Percentiles rank a stretch among this genome's conserved stretches.
phyloP scores from a whole-genome alignment of 2,113 vertebrate species.

The Plecturocebus donacophilus region DNA sequence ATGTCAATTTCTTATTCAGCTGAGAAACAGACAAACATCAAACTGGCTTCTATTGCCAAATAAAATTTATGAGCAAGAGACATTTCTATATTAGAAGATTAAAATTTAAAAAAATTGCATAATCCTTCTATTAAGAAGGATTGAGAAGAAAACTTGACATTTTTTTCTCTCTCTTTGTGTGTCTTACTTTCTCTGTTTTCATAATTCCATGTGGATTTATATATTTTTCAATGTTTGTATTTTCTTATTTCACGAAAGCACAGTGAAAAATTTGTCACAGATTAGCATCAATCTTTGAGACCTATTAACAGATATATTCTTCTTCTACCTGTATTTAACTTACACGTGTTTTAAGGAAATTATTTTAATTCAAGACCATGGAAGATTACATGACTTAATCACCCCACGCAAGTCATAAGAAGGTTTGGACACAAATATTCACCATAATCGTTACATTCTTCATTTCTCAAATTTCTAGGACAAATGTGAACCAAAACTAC shows the following conservation, averaged over 20 bases:
- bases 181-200: too few relatives aligned
- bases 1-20: not conserved
- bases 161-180: not conserved
- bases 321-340: not conserved
- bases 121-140: not conserved
- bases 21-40: not conserved
- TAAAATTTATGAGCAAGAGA: not conserved
- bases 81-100: not conserved
- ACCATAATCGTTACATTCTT: not conserved
- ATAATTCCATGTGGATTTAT: not conserved
- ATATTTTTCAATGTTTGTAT: not conserved
- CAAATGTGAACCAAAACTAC: not conserved
- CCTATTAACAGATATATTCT: not conserved
- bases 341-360: not conserved
- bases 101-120: not conserved
- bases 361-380: not conserved
- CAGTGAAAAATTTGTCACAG: not conserved
- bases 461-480: not conserved
- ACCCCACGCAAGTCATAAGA: not conserved
- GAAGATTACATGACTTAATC: not conserved
- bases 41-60: not conserved
- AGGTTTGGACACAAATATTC: not conserved
- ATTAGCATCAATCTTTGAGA: not conserved
- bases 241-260: not conserved
- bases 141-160: not conserved